Conservation (phyloP, 2,888 invertebrate species). For the Caenorhabditis panamensis region DNA sequence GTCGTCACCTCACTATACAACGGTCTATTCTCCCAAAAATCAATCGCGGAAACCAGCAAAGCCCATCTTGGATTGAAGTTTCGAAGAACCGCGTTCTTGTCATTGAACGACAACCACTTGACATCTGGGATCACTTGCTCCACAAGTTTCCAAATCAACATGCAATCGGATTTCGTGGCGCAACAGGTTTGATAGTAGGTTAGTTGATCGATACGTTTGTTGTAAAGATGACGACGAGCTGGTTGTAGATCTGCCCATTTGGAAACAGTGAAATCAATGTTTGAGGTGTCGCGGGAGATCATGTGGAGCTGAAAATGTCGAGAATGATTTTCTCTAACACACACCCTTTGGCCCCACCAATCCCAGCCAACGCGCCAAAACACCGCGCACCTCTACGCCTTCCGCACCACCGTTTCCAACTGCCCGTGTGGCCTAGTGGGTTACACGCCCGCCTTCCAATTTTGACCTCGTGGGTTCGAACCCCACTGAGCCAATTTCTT, state of each 20-base stretch:
- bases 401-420: too few relatives aligned
- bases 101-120: not conserved
- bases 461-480: too few relatives aligned
- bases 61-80: constrained; percentile 33
- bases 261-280: constrained; percentile 10
- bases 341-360: too few relatives aligned
- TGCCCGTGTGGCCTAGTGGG: too few relatives aligned
- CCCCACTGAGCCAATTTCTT: too few relatives aligned
- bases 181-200: constrained; percentile 28
- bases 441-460: too few relatives aligned
- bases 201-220: constrained; percentile 13
- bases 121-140: constrained; percentile 12
- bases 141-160: constrained; percentile 10
- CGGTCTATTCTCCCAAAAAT: not conserved
- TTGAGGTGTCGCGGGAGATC: constrained; percentile 2
- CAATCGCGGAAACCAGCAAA: constrained; percentile 10
- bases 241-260: constrained; percentile 17
- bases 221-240: not conserved
- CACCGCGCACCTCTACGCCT: too few relatives aligned
- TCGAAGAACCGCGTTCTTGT: constrained; percentile 15
- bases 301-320: constrained; percentile 17
- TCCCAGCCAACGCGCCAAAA: too few relatives aligned
- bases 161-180: constrained; percentile 8
- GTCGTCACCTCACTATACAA: not conserved
- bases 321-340: too few relatives aligned